These are phyloP conservation scores for Neodiprion lecontei DNA, from an alignment of 1,140 invertebrate species.

Conservation along the genomic window DNA sequence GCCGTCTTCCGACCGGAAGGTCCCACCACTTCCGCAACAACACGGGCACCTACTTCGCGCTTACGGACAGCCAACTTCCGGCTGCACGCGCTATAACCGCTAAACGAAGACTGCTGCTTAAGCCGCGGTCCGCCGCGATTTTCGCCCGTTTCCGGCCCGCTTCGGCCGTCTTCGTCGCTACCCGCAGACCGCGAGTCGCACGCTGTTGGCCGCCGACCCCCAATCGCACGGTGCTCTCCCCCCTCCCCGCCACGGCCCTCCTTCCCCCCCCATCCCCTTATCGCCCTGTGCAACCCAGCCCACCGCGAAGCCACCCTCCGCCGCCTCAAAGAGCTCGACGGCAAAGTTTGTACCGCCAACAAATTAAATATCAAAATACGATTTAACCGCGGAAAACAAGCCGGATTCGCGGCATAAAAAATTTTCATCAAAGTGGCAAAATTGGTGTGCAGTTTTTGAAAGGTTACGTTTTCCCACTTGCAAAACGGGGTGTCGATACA, in stretches of 20 bases:
- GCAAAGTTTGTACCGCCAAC: neutral
- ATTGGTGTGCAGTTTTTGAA: too few species aligned
- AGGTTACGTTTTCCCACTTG: too few species aligned
- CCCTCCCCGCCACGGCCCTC: too few species aligned
- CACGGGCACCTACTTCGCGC: neutral
- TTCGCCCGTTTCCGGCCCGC: neutral
- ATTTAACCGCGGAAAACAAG: neutral
- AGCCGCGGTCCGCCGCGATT: neutral
- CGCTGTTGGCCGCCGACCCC: neutral
- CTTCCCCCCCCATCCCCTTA: too few species aligned
- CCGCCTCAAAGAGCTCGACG: conserved; percentile 3
- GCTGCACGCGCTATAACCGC: neutral
- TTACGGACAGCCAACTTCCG: neutral
- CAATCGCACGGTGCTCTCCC: too few species aligned
- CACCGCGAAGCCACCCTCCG: neutral
- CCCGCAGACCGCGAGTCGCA: neutral
- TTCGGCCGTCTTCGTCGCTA: neutral
- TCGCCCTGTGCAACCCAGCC: neutral
- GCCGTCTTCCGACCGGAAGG: neutral
- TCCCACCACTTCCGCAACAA: neutral
- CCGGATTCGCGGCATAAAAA: neutral
- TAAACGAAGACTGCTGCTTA: conserved; percentile 2
- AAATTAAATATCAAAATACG: conserved; percentile 6
- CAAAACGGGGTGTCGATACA: too few species aligned
- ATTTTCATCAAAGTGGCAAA: too few species aligned